Evolutionary conservation across 2,888 invertebrate genomes (phyloP).

Genomic region (Polydrusus pterygomalis): DNA sequence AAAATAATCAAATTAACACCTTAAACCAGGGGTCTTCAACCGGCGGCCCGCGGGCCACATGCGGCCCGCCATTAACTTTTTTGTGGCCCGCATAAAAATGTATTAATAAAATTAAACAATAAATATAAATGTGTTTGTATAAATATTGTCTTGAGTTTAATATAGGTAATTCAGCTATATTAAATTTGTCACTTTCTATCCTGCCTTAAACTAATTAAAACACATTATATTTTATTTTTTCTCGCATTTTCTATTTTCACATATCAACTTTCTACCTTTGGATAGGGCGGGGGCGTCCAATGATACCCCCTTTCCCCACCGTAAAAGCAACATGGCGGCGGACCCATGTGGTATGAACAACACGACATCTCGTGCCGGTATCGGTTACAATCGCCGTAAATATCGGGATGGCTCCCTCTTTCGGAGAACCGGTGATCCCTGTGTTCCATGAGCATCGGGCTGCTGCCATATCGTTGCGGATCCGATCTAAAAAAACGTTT

Average conservation of each 20-base stretch:
- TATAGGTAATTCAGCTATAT: too few relatives aligned
- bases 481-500: slow-evolving; percentile 63
- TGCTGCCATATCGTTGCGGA: slow-evolving; percentile 72
- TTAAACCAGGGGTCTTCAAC: too few relatives aligned
- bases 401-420: slow-evolving; percentile 71
- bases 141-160: too few relatives aligned
- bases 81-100: too few relatives aligned
- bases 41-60: too few relatives aligned
- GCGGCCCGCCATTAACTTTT: too few relatives aligned
- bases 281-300: slow-evolving; percentile 67
- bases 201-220: slow-evolving; percentile 22
- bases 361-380: slow-evolving; percentile 66
- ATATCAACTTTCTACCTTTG: slow-evolving; percentile 61
- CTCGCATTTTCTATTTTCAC: background rate
- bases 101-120: too few relatives aligned
- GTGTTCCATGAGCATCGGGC: slow-evolving; percentile 67
- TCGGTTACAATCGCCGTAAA: slow-evolving; percentile 66
- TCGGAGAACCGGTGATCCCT: slow-evolving; percentile 54
- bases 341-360: slow-evolving; percentile 67
- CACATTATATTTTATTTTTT: background rate
- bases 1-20: too few relatives aligned
- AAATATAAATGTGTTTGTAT: too few relatives aligned
- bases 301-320: slow-evolving; percentile 66
- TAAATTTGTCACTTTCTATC: too few relatives aligned
- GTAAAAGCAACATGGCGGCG: slow-evolving; percentile 68